Conservation (phyloP, 2,888 invertebrate species). For the Ceriagrion tenellum region DNA sequence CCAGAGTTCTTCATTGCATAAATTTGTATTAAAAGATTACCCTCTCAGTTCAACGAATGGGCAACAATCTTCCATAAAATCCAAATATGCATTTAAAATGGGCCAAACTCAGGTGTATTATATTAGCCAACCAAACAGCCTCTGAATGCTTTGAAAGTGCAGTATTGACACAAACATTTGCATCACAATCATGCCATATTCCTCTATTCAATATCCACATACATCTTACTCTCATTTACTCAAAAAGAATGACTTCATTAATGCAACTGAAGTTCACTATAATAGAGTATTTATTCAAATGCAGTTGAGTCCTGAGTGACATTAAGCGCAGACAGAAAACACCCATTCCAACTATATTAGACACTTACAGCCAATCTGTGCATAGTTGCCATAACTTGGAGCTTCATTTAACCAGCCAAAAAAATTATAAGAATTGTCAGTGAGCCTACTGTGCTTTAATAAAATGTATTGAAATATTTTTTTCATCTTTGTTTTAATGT, state of each 20-base stretch:
- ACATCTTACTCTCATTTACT: neutral
- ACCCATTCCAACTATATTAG: neutral
- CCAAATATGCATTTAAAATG: neutral
- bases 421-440: neutral
- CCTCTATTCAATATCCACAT: neutral
- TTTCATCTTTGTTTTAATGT: neutral
- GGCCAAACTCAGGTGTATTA: neutral
- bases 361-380: neutral
- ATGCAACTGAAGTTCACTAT: neutral
- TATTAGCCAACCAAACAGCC: neutral
- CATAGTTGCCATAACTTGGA: neutral
- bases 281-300: neutral
- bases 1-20: neutral
- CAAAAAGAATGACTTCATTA: neutral
- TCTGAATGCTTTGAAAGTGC: neutral
- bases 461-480: neutral
- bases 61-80: too few species aligned
- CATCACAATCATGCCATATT: conserved; percentile 1
- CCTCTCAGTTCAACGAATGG: too few species aligned
- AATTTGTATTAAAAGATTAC: too few species aligned
- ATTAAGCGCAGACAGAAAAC: neutral
- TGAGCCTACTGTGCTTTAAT: neutral
- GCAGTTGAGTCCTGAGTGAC: neutral
- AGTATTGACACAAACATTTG: neutral
- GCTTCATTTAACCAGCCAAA: neutral